Conservation (phyloP, 2,797 vertebrate genomes). For the Aviceda cuculoides region DNA sequence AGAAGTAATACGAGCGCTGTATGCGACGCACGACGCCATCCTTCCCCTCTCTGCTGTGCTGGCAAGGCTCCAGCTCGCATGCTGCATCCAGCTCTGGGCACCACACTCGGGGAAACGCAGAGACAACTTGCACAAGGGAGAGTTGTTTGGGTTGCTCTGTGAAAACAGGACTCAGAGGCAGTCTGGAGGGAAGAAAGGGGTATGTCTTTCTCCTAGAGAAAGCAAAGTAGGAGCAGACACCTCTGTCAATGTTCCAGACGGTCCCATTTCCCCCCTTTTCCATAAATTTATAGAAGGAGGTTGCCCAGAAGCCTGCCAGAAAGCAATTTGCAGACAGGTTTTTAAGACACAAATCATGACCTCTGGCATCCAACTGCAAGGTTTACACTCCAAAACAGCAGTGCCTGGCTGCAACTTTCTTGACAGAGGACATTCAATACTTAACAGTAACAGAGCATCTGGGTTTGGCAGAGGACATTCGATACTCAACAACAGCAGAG, state of each 20-base stretch:
- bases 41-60: not conserved
- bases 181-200: not conserved
- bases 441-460: rapidly evolving
- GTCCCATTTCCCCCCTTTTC: not conserved
- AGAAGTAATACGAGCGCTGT: rapidly evolving
- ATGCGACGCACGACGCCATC: not conserved
- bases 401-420: not conserved
- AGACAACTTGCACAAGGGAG: not conserved
- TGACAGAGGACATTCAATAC: not conserved
- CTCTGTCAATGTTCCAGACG: rapidly evolving
- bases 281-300: not conserved
- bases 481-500: not conserved
- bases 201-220: not conserved
- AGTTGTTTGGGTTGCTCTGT: not conserved
- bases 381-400: not conserved
- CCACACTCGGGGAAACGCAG: not conserved
- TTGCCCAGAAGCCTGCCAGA: not conserved
- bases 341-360: not conserved
- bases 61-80: not conserved
- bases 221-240: not conserved
- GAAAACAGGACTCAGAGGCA: not conserved
- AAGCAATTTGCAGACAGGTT: not conserved
- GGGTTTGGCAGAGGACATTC: not conserved
- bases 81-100: not conserved
- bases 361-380: not conserved